phyloP scores from a whole-genome alignment of 2,888 invertebrate genomes.

The Cheilosia grossa region DNA sequence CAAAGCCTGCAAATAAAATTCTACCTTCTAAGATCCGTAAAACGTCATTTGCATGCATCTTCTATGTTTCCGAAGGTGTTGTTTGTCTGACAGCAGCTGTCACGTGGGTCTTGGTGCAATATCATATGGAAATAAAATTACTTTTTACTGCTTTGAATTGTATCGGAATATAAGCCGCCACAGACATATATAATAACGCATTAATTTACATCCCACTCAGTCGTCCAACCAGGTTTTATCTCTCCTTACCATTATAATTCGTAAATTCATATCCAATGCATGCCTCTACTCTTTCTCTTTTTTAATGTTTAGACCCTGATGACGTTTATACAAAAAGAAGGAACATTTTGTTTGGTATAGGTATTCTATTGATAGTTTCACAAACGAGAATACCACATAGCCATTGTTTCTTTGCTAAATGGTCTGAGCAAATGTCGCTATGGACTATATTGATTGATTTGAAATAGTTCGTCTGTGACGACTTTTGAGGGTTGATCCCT shows the following conservation, averaged over 20 bases:
- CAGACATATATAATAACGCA: constrained; percentile 28
- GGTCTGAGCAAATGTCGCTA: background rate
- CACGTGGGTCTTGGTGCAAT: constrained; percentile 37
- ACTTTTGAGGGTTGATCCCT: constrained; percentile 23
- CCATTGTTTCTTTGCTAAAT: background rate
- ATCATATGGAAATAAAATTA: constrained; percentile 20
- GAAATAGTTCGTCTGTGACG: constrained; percentile 22
- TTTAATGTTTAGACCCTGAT: constrained; percentile 1
- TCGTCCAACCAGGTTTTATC: constrained; percentile 11
- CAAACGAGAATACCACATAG: background rate
- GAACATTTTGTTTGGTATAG: background rate
- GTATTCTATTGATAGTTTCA: background rate
- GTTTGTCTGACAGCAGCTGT: constrained; percentile 58
- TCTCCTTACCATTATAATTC: background rate
- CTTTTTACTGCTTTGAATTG: constrained; percentile 15
- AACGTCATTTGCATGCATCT: constrained; percentile 9
- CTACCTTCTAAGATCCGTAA: constrained; percentile 5
- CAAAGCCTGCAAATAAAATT: background rate
- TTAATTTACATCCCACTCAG: constrained; percentile 57
- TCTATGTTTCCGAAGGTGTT: constrained; percentile 36
- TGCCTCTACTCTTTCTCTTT: background rate
- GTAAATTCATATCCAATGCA: background rate
- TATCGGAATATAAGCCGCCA: constrained; percentile 4
- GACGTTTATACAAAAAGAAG: background rate
- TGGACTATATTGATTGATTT: constrained; percentile 14